Evolutionary conservation across 1,140 invertebrate genomes (phyloP), one percentile per base, ranked within the genome.

Genomic region (Bilobella aurantiaca): DNA sequence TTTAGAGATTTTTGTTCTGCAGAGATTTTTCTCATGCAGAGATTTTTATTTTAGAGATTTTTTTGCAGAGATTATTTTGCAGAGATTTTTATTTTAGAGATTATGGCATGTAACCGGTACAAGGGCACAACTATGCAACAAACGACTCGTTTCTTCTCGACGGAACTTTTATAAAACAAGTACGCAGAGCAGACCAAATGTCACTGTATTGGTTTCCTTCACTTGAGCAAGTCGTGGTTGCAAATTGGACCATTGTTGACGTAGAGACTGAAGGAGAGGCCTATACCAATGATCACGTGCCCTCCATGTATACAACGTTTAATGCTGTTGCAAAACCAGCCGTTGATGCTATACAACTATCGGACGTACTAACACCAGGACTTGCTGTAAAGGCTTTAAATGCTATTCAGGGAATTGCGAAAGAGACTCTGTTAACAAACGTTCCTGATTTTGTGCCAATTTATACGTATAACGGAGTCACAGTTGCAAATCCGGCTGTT

Each of bases 181-280:
- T 49, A 25, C 3, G 53, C 16, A n/a, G 3, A 1, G 0, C 25
- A 28, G 62, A 63, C 31, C 31, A 62, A 34, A 62, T 56, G 18
- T 32, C 46, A 42, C 23, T 61, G 25, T 57, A 66, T 25, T 23
- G 59, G 3, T 66, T 66, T 62, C 0, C 58, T 18, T 1, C 58
- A 1, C 18, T 18, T 1, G 16, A 28, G 21, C 5, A 49, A 29
- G 62, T 63, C 3, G 29, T 63, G 25, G 47, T 62, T 8, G 59
- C 58, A 1, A 62, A 66, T n/a, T 56, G 62, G 60, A 62, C 65
- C 0, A 62, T 62, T 58, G 65, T 66, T 5, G 46, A 56, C 21
- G 23, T 30, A 2, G 2, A 3, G 2, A 63, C 62, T 5, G 16
- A 14, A 25, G 62, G 62, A 5, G 27, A 63, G 56, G 62, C 62